Percentiles rank a stretch among this genome's conserved stretches.
Conservation (phyloP, 2,888 invertebrate genomes). For the Crepidodera aurea region DNA sequence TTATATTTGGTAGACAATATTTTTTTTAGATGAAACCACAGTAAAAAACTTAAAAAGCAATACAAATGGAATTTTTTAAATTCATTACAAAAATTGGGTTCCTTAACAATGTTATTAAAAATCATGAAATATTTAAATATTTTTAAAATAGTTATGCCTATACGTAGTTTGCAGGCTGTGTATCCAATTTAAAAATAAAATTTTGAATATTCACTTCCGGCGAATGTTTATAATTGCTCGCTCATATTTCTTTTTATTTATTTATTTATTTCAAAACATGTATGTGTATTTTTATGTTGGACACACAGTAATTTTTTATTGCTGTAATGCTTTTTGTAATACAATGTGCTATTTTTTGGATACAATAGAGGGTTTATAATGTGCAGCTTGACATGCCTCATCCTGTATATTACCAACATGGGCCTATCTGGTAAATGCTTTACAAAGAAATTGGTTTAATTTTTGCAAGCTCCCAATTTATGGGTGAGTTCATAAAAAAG, state of each 20-base stretch:
- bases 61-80: no score
- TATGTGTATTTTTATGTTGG: neutral
- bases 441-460: constrained; percentile 51
- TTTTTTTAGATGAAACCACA: no score
- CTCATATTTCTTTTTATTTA: no score
- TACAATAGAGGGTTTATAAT: constrained; percentile 59
- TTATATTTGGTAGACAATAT: no score
- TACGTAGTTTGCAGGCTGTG: neutral
- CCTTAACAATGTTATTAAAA: no score
- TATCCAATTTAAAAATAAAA: neutral
- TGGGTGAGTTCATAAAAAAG: constrained; percentile 52
- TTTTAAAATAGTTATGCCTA: no score
- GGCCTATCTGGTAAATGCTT: constrained; percentile 56
- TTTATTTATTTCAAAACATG: no score
- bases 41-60: no score
- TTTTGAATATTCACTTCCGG: no score
- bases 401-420: constrained; percentile 55
- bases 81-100: no score
- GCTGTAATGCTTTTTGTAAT: constrained; percentile 10
- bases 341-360: constrained; percentile 36
- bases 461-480: constrained; percentile 50
- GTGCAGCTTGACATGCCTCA: constrained; percentile 55
- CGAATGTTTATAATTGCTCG: no score
- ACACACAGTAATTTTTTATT: neutral
- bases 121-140: no score